Conservation (phyloP, 2,113 vertebrate genomes). For the Hemibates koningsi region DNA sequence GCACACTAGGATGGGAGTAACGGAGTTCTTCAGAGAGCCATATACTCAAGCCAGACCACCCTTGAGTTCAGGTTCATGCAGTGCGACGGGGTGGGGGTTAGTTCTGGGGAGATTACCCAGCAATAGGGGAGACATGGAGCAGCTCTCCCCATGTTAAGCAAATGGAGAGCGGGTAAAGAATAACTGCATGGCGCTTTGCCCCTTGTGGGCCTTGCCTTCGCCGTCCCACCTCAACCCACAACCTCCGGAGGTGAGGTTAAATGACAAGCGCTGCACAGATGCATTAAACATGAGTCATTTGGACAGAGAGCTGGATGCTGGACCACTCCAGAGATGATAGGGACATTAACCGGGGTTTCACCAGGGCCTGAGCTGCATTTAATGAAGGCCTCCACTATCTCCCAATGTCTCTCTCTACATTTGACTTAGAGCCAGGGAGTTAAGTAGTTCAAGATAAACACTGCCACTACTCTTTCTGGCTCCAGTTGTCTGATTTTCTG, state of each 20-base stretch:
- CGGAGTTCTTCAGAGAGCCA: slow-evolving; percentile 21
- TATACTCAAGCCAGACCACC: slow-evolving; percentile 25
- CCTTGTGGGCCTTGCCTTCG: slow-evolving; percentile 2
- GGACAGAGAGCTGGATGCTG: slow-evolving; percentile 42
- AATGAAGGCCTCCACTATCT: slow-evolving; percentile 55
- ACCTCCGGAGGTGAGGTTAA: slow-evolving; percentile 67
- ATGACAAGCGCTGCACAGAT: slow-evolving; percentile 58
- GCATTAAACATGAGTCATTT: slow-evolving; percentile 72
- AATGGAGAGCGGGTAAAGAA: slow-evolving; percentile 53
- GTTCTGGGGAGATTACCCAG: slow-evolving; percentile 34
- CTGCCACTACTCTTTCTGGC: slow-evolving; percentile 7
- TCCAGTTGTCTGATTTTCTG: background rate
- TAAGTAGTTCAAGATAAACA: slow-evolving; percentile 39
- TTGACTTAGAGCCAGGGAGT: slow-evolving; percentile 38
- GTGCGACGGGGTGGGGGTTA: background rate
- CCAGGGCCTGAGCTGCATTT: slow-evolving; percentile 60
- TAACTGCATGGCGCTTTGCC: slow-evolving; percentile 34
- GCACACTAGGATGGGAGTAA: background rate
- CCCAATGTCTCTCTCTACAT: slow-evolving; percentile 39
- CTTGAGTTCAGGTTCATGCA: slow-evolving; percentile 22
- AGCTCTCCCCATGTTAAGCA: slow-evolving; percentile 53
- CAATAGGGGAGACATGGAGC: slow-evolving; percentile 1
- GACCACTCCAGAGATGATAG: slow-evolving; percentile 67
- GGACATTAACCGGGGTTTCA: slow-evolving; percentile 68
- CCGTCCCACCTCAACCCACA: slow-evolving; percentile 7